Conservation (phyloP, 35 echinoderm and acorn worm species). For the Strongylocentrotus purpuratus region DNA sequence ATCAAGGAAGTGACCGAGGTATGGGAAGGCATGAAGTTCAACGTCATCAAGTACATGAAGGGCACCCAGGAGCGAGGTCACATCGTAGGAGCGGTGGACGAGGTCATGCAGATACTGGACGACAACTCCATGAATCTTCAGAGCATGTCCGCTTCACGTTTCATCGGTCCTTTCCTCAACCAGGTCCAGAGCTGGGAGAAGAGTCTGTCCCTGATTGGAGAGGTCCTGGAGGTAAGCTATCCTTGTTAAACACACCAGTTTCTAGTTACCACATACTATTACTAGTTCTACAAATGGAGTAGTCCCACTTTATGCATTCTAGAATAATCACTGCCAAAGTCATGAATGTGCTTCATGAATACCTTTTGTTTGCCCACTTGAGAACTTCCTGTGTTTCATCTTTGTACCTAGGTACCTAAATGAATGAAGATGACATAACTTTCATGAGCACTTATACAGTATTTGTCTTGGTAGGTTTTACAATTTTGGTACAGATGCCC, state of each 20-base stretch:
- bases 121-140: conserved; percentile 99
- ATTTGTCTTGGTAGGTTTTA: too few relatives aligned
- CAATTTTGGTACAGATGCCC: too few relatives aligned
- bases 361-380: too few relatives aligned
- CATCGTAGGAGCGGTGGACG: conserved; percentile 95
- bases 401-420: too few relatives aligned
- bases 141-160: conserved; percentile 98
- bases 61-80: conserved; percentile 97
- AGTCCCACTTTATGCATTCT: too few relatives aligned
- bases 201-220: conserved; percentile 92
- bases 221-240: conserved; percentile 87
- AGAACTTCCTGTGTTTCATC: too few relatives aligned
- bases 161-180: conserved; percentile 93
- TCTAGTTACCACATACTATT: too few relatives aligned
- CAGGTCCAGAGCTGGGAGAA: conserved; percentile 97
- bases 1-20: conserved; percentile 98
- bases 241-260: not conserved
- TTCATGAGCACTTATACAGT: too few relatives aligned
- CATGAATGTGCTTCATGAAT: too few relatives aligned
- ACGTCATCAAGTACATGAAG: conserved; percentile 96
- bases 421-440: too few relatives aligned
- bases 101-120: conserved; percentile 95
- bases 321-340: too few relatives aligned
- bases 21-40: conserved; percentile 99
- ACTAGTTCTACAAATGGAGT: too few relatives aligned